Base-by-base conservation (phyloP, 2,888 invertebrate species). In the Watsonalla cultraria region DNA sequence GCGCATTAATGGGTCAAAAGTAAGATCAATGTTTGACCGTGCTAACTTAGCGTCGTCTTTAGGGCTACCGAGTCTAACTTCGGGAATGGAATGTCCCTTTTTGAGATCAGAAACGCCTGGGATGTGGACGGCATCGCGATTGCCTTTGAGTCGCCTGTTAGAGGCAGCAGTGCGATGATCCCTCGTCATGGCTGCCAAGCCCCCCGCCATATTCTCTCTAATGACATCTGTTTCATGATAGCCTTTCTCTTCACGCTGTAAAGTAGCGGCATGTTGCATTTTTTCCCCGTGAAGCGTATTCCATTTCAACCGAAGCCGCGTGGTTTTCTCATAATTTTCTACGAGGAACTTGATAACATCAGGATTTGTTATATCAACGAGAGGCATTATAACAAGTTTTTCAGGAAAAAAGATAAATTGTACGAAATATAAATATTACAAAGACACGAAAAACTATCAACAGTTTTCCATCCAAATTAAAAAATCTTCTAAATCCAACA, bases 271-370 rank as follows among this genome's bases (percentile, higher is more conserved):
- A 11, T 71, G 14, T 50, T 70, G 56, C 9, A 80, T 55, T 52
- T 70, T 70, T 0, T 72, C 66, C 34, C 54, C 59, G 51, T 78
- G 55, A 9, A 62, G 34, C 5, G 51, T 54, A 55, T 75, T 77
- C 81, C 81, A 82, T 74, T 68, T 74, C 70, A 79, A 66, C 5
- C 79, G 74, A 45, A 80, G 72, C 9, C 73, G 59, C 0, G 72
- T 62, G 47, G 76, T 76, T 56, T 76, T 82, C 5, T 80, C 79
- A 62, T 80, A 79, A 48, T 37, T 74, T 54, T 80, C 80, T n/a
- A 72, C 47, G 11, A 80, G 70, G 55, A 80, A 80, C 51, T 74
- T 78, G 51, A 80, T 79, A 0, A 73, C 45, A 34, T 68, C 74
- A 0, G 81, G 80, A 39, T 77, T 77, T 7, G 66, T 78, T 46